These are phyloP conservation scores for Ptilorrhoa leucosticta DNA, from an alignment of 2,113 vertebrate genomes.

Conservation along the genomic window DNA sequence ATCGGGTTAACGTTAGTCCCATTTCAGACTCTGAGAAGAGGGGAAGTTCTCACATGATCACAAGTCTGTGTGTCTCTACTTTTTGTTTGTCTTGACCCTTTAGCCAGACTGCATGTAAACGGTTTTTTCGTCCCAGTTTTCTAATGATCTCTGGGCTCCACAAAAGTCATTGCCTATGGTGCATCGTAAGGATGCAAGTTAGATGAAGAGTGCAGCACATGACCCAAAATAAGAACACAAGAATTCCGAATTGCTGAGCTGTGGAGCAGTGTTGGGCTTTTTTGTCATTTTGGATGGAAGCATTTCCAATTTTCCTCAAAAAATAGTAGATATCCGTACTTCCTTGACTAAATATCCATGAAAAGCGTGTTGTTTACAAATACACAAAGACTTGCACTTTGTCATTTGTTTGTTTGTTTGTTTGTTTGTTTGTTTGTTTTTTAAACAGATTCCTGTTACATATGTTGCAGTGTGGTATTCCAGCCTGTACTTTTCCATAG, in stretches of 20 bases:
- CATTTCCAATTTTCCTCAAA: neutral
- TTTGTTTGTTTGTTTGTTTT: neutral
- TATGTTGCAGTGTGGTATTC: neutral
- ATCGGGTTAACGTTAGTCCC: neutral
- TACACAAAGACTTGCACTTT: neutral
- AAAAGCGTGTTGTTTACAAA: neutral
- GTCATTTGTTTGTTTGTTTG: neutral
- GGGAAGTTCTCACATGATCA: neutral
- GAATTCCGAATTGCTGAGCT: neutral
- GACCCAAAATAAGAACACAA: neutral
- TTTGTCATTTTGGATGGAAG: neutral
- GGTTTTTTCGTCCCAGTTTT: neutral
- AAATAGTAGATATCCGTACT: neutral
- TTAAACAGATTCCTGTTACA: neutral
- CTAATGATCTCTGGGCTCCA: neutral
- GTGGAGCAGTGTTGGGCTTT: neutral
- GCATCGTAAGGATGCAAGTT: neutral
- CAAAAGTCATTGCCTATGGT: neutral
- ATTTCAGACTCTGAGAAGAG: neutral
- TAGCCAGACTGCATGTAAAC: neutral
- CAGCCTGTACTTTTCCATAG: neutral
- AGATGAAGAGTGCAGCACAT: neutral
- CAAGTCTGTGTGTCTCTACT: neutral
- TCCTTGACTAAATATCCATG: neutral
- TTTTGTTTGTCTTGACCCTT: neutral